Evolutionary conservation across 2,797 vertebrate genomes (phyloP), one percentile per base, ranked within the genome.

Genomic region (Lepilemur septentrionalis): DNA sequence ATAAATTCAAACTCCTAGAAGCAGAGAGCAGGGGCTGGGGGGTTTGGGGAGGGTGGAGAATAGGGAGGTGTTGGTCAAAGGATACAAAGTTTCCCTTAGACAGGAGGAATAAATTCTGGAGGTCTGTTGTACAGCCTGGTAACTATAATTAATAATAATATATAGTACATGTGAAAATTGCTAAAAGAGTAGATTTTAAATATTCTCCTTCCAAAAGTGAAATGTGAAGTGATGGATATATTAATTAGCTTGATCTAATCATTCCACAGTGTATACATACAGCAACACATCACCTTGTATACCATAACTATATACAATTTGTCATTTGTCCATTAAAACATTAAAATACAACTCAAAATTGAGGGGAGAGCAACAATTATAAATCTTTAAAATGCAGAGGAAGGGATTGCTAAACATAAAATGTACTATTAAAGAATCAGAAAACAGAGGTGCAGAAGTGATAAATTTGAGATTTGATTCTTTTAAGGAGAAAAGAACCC

Each of bases 361-460:
- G 55, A 63, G 20, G 20, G 11, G 3, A 30, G 59, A 72, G 41
- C 25, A 76, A 52, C 20, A 82, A 7, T 38, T 61, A 73, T 8
- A 52, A 52, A 52, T 73, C n/a, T 67, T 87, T 80, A 87, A 52
- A 91, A 55, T 46, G 65, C 23, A 38, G 84, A 75, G 13, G 17
- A 70, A 50, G 48, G 48, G n/a, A 38, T 89, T 73, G 84, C 69
- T 25, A 90, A 87, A 90, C 41, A 65, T 76, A 83, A 83, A 96
- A 80, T 67, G 35, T 65, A n/a, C 22, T 59, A 50, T 55, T 89
- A 73, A 79, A 73, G 61, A 46, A 87, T 72, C 35, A 85, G 38
- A 96, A 91, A 91, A 50, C 55, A 41, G n/a, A n/a, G 50, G 30
- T 57, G 14, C 61, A 80, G 46, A 59, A 59, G 4, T 17, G 20